Evolutionary conservation across 2,888 invertebrate genomes (phyloP).

Genomic region (Onthophagus sagittarius): DNA sequence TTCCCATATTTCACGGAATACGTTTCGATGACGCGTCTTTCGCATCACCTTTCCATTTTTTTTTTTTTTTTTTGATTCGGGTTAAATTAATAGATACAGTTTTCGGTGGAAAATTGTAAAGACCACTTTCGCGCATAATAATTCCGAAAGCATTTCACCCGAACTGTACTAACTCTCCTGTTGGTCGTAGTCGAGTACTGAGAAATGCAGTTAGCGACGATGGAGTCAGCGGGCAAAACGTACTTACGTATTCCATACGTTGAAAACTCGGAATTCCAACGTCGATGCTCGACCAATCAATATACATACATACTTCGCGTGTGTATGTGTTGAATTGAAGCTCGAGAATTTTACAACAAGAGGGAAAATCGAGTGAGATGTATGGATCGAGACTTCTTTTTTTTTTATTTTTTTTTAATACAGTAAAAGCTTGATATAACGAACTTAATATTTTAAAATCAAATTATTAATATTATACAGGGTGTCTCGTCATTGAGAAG

Average conservation of each 20-base stretch:
- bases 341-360: constrained; percentile 38
- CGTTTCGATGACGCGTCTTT: constrained; percentile 4
- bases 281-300: constrained; percentile 38
- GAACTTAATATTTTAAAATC: too few species aligned
- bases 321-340: background rate
- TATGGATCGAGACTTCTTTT: constrained; percentile 33
- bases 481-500: too few species aligned
- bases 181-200: background rate
- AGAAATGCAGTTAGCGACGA: constrained; percentile 28
- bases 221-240: constrained; percentile 35
- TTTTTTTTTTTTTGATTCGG: background rate
- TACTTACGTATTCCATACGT: constrained; percentile 37
- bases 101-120: background rate
- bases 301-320: constrained; percentile 24
- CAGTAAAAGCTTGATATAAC: too few species aligned
- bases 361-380: constrained; percentile 28
- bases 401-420: background rate
- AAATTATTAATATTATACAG: too few species aligned
- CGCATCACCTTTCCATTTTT: background rate
- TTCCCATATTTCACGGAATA: background rate
- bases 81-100: background rate
- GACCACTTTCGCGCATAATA: background rate
- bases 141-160: constrained; percentile 1
- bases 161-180: background rate
- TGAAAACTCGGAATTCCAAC: constrained; percentile 37